Conservation (phyloP, 1,140 invertebrate genomes). For the Dreissena rostriformis region DNA sequence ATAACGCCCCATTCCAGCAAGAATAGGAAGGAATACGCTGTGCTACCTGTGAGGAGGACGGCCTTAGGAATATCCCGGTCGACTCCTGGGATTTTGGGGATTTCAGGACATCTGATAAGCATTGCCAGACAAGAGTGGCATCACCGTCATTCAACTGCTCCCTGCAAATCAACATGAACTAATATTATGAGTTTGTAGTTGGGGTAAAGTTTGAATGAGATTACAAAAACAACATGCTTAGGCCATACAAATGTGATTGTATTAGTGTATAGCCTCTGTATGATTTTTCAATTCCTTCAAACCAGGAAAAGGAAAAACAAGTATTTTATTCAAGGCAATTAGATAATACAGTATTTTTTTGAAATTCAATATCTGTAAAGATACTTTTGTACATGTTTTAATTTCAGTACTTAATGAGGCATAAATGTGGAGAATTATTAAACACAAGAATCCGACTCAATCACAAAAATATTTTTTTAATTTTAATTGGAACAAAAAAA, state of each 20-base stretch:
- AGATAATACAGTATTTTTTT: no score
- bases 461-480: no score
- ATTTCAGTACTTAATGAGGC: background rate
- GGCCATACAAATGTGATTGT: no score
- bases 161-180: background rate
- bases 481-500: background rate
- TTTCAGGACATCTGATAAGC: constrained; percentile 21
- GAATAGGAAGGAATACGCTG: no score
- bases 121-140: constrained; percentile 30
- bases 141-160: constrained; percentile 21
- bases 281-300: no score
- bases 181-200: no score
- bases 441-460: background rate
- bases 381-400: background rate
- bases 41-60: constrained; percentile 30
- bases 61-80: background rate
- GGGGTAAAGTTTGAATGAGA: no score
- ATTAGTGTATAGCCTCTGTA: no score
- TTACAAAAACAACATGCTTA: no score
- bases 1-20: background rate
- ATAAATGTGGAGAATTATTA: background rate
- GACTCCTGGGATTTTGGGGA: constrained; percentile 15
- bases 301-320: no score
- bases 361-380: no score
- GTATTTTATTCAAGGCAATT: no score